Evolutionary conservation across 2,797 vertebrate species (phyloP).

Genomic region (Halcyon badia): DNA sequence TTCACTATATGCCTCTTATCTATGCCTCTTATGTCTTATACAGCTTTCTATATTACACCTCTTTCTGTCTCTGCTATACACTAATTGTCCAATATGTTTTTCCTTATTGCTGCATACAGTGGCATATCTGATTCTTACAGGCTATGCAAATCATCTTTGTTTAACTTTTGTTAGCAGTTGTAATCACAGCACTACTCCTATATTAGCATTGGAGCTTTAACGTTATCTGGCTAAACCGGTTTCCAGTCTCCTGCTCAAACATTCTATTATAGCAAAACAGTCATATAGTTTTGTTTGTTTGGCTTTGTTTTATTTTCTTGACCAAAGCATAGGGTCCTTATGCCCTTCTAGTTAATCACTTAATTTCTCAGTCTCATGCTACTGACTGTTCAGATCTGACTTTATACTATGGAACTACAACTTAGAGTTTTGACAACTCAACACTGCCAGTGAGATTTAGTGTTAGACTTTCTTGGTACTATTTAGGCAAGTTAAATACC

Average conservation of each 20-base stretch:
- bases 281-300: not conserved
- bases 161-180: not conserved
- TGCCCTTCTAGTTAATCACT: not conserved
- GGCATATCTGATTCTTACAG: not conserved
- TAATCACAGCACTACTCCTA: not conserved
- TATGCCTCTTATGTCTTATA: not conserved
- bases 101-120: not conserved
- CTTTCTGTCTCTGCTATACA: not conserved
- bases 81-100: not conserved
- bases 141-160: not conserved
- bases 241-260: not conserved
- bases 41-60: not conserved
- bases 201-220: not conserved
- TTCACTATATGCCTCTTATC: not conserved
- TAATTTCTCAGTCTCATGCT: not conserved
- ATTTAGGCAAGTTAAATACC: not conserved
- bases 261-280: not conserved
- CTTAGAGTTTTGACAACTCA: not conserved
- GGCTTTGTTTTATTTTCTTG: not conserved
- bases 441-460: not conserved
- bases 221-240: not conserved
- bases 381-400: not conserved
- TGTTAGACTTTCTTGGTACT: not conserved
- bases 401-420: not conserved
- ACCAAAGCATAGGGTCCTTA: not conserved